A percentile compares a stretch with the other conserved stretches of the same genome.
Evolutionary conservation across 2,113 vertebrate genomes (phyloP).

Genomic region (Mesembrinibis cayennensis): DNA sequence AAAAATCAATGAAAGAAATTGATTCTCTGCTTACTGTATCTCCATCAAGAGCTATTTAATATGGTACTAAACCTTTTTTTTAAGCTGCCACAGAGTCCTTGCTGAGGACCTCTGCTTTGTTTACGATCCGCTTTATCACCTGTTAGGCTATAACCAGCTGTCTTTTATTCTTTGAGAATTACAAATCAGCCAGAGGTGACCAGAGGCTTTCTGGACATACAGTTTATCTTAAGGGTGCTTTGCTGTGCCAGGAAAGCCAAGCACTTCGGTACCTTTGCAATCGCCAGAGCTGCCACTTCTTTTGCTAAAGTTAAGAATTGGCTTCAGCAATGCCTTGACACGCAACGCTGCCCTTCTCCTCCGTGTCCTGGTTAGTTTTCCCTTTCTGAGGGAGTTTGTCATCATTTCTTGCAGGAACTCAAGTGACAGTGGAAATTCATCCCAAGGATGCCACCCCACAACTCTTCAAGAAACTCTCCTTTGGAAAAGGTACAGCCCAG

Average conservation of each 20-base stretch:
- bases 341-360: neutral
- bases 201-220: rapidly evolving
- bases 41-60: neutral
- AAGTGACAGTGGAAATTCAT: slow-evolving; percentile 76
- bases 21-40: neutral
- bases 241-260: neutral
- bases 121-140: neutral
- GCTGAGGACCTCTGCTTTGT: neutral
- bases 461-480: slow-evolving; percentile 72
- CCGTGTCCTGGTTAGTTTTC: rapidly evolving
- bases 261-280: neutral
- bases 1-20: slow-evolving; percentile 13
- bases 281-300: neutral
- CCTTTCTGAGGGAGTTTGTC: neutral
- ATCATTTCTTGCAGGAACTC: slow-evolving; percentile 58
- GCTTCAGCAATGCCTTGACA: neutral
- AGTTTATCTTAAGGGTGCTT: neutral
- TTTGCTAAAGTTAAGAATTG: neutral
- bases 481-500: slow-evolving; percentile 69
- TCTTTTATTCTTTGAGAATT: neutral
- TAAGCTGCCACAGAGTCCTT: neutral
- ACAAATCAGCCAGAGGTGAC: neutral
- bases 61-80: neutral
- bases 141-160: neutral
- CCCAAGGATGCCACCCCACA: slow-evolving; percentile 51